phyloP scores from a whole-genome alignment of 2,888 invertebrate species.

The Micoletzkya japonica region DNA sequence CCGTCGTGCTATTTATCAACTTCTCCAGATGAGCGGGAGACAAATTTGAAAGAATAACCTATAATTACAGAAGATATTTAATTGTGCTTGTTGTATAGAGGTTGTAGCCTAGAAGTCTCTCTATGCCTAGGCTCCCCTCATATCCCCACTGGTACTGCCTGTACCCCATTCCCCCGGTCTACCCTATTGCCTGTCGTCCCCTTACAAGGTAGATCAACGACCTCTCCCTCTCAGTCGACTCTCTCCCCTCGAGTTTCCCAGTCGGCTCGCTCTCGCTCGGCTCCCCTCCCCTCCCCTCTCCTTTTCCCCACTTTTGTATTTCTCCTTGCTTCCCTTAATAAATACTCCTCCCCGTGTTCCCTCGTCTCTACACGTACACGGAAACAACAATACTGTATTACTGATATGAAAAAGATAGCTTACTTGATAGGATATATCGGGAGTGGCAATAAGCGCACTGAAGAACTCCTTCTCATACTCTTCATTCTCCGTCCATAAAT shows the following conservation, averaged over 20 bases:
- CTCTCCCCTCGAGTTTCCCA: too few species aligned
- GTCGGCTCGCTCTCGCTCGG: too few species aligned
- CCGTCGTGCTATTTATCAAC: not conserved
- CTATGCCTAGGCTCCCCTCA: too few species aligned
- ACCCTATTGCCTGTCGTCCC: too few species aligned
- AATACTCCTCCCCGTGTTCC: not conserved
- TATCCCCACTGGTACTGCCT: too few species aligned
- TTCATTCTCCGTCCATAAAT: constrained; percentile 40
- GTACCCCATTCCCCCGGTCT: too few species aligned
- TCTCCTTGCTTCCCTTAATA: not conserved
- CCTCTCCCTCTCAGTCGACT: too few species aligned
- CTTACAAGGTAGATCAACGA: too few species aligned
- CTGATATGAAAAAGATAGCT: too few species aligned
- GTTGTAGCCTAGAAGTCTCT: too few species aligned
- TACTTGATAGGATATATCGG: constrained; percentile 43
- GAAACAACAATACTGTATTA: too few species aligned
- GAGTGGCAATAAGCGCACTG: constrained; percentile 40
- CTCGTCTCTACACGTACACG: too few species aligned
- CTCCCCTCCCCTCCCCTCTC: not conserved
- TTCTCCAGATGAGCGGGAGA: not conserved
- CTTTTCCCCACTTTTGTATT: not conserved
- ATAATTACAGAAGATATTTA: not conserved
- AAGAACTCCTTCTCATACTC: constrained; percentile 42
- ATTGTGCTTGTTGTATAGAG: not conserved
- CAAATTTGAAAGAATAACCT: not conserved